phyloP scores from a whole-genome alignment of 2,888 invertebrate species.

The Cheilosia pagana region DNA sequence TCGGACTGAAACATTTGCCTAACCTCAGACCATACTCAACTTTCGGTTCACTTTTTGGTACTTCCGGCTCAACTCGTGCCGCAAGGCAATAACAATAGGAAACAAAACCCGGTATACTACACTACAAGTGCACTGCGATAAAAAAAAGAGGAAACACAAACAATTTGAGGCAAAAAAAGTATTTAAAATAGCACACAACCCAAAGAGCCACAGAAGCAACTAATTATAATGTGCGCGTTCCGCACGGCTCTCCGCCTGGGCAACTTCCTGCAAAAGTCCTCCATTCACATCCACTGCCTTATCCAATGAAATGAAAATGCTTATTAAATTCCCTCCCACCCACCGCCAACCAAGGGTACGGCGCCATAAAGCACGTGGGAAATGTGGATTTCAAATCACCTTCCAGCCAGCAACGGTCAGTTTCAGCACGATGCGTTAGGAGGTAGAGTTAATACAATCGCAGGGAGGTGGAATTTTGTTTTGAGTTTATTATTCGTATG shows the following conservation, averaged over 20 bases:
- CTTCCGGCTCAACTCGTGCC: slow-evolving; percentile 51
- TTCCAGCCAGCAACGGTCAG: slow-evolving; percentile 38
- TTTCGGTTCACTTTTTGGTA: slow-evolving; percentile 11
- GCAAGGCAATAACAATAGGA: slow-evolving; percentile 60
- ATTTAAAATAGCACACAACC: slow-evolving; percentile 22
- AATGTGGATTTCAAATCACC: slow-evolving; percentile 56
- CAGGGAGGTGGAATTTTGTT: slow-evolving; percentile 7
- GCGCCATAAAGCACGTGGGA: slow-evolving; percentile 19
- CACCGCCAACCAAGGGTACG: not conserved
- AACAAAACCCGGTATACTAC: slow-evolving; percentile 44
- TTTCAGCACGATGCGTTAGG: slow-evolving; percentile 29
- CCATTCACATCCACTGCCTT: slow-evolving; percentile 42
- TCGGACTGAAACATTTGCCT: not conserved
- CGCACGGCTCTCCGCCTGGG: not conserved
- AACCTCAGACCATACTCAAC: not conserved
- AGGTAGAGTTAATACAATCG: slow-evolving; percentile 23
- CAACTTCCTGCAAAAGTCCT: slow-evolving; percentile 42
- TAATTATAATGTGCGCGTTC: slow-evolving; percentile 35
- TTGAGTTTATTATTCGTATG: not conserved
- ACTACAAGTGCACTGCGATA: slow-evolving; percentile 43
- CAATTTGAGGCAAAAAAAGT: not conserved
- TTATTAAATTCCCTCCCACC: slow-evolving; percentile 58
- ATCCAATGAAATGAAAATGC: slow-evolving; percentile 71
- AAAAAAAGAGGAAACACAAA: slow-evolving; percentile 43
- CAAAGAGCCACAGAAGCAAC: slow-evolving; percentile 25